Base-by-base conservation (phyloP, 2,113 vertebrate genomes). In the Pipra filicauda region DNA sequence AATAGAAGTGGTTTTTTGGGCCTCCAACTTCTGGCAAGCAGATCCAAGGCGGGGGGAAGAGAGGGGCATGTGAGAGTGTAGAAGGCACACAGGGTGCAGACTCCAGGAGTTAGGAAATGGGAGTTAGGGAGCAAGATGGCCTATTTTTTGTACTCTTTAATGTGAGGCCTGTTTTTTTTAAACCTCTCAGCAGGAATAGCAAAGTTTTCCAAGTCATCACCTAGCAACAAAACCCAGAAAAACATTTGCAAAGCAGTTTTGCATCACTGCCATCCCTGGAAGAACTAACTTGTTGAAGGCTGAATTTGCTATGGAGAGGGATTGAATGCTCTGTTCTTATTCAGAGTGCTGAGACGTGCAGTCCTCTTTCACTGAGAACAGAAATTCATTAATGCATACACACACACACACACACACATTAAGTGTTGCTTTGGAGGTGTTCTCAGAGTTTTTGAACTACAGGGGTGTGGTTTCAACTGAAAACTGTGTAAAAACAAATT, bases 221-320 rank as follows among this genome's bases (percentile, higher is more conserved):
- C 98, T 98, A 98, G 98, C 98, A 98, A 98, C 98, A 97, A 97
- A 98, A 93, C 93, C 97, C 94, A 98, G 97, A 97, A 98, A 98
- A 98, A 98, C 97, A 98, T 98, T 98, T 83, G 97, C 97, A 96
- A 97, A 97, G 97, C 95, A 97, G 94, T 96, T 98, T 98, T 97
- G 89, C 97, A 97, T 96, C 89, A 95, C 95, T 96, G 96, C 97
- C 95, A 91, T 97, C 95, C 70, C 89, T 84, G 91, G 96, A 97
- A 97, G 96, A 93, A 84, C 90, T 96, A 95, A 97, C 96, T 97
- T 92, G 96, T 92, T 96, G 95, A 96, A 96, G 97, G 93, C 88
- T 97, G 97, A 96, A 96, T 98, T 97, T 97, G 96, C 96, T 92
- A 96, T 97, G 97, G 96, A 97, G 91, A 92, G 80, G 93, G 93